Percentiles rank a stretch among this genome's conserved stretches.
Conservation (phyloP, 2,888 invertebrate species). For the Himalopsyche japonica region DNA sequence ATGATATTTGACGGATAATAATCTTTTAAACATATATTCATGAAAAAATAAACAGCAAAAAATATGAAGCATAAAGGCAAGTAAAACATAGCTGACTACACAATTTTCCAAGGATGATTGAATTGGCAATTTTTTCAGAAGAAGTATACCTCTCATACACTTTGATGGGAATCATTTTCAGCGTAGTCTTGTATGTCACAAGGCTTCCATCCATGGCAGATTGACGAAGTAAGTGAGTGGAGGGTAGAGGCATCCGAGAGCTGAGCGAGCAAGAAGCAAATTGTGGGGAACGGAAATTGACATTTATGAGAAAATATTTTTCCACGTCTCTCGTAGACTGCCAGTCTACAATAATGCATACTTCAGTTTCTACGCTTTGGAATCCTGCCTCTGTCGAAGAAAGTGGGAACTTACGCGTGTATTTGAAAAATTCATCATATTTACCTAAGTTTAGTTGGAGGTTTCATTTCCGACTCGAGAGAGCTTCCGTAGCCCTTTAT, state of each 20-base stretch:
- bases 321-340: background rate
- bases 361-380: background rate
- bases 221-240: slow-evolving; percentile 14
- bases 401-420: background rate
- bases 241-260: slow-evolving; percentile 11
- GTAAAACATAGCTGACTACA: background rate
- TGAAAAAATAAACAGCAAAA: background rate
- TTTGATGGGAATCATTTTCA: background rate
- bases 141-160: background rate
- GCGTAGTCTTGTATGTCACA: background rate
- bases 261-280: slow-evolving; percentile 13
- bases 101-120: background rate
- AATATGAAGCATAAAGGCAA: background rate
- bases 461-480: background rate
- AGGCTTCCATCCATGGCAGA: slow-evolving; percentile 8
- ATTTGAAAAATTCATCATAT: background rate
- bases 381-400: background rate
- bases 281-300: slow-evolving; percentile 35
- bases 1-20: too few species aligned
- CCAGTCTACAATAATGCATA: background rate
- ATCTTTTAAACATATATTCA: too few species aligned
- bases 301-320: slow-evolving; percentile 38
- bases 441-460: background rate
- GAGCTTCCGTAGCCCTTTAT: background rate
- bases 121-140: background rate